Evolutionary conservation across 2,888 invertebrate genomes (phyloP).

Genomic region (Lycophotia porphyrea): DNA sequence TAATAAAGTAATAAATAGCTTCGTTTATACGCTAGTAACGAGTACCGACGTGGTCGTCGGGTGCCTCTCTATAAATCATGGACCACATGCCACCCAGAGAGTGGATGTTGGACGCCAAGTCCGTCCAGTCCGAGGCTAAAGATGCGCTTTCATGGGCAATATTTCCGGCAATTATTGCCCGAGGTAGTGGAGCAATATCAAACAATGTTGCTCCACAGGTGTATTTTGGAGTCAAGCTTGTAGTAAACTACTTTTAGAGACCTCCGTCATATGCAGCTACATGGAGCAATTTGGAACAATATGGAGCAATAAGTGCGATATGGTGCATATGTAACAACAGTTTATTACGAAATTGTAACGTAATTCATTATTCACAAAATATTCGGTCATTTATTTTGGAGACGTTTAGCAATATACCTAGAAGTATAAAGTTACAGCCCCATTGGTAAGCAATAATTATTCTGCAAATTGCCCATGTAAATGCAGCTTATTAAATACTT

Average conservation of each 20-base stretch:
- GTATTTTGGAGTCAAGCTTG: not conserved
- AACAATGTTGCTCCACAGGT: not conserved
- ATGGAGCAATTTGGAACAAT: not conserved
- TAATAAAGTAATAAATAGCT: slow-evolving; percentile 63
- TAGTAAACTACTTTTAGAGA: not conserved
- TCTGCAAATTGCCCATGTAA: not conserved
- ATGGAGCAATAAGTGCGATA: not conserved
- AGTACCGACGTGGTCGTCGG: slow-evolving; percentile 33
- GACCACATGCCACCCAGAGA: slow-evolving; percentile 47
- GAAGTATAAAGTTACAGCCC: too few species aligned
- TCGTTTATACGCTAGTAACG: slow-evolving; percentile 39
- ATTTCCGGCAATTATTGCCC: not conserved
- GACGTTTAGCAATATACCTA: not conserved
- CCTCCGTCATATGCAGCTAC: not conserved
- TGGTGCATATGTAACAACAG: not conserved
- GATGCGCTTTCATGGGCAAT: not conserved
- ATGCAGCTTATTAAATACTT: not conserved
- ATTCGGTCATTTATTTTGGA: not conserved
- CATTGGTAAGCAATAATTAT: too few species aligned
- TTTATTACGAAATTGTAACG: not conserved
- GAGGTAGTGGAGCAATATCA: not conserved
- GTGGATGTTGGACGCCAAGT: slow-evolving; percentile 30
- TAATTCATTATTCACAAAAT: not conserved
- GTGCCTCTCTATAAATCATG: slow-evolving; percentile 51
- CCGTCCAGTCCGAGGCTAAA: not conserved